Conservation (phyloP, 2,888 invertebrate genomes). For the Microdon myrmicae region DNA sequence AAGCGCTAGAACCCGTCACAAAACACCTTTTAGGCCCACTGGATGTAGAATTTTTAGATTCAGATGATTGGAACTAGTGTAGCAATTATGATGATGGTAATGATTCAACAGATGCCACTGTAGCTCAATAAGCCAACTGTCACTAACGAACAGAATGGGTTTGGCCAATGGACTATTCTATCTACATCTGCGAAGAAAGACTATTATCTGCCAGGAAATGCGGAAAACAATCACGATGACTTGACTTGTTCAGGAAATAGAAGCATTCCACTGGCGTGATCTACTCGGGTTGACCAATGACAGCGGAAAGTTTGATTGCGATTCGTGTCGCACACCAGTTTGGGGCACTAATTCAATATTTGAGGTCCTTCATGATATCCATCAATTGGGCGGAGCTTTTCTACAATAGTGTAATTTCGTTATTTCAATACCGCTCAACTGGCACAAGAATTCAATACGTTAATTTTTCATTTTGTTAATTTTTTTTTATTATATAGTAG, state of each 20-base stretch:
- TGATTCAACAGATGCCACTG: slow-evolving; percentile 81
- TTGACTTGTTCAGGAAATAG: slow-evolving; percentile 79
- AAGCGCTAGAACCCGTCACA: slow-evolving; percentile 81
- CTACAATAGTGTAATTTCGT: too few relatives aligned
- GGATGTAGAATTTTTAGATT: slow-evolving; percentile 96
- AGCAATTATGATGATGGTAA: slow-evolving; percentile 94
- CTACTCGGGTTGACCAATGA: slow-evolving; percentile 95
- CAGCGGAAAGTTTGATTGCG: slow-evolving; percentile 82
- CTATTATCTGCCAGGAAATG: slow-evolving; percentile 79
- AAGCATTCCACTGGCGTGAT: slow-evolving; percentile 88
- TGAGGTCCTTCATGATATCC: slow-evolving; percentile 71
- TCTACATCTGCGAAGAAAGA: slow-evolving; percentile 90
- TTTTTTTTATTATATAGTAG: too few relatives aligned
- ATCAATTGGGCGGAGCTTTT: slow-evolving; percentile 59
- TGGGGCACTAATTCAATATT: slow-evolving; percentile 92
- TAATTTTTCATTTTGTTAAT: too few relatives aligned
- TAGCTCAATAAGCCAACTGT: slow-evolving; percentile 97
- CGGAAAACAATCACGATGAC: slow-evolving; percentile 70
- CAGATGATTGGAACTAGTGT: slow-evolving; percentile 94
- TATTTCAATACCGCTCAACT: too few relatives aligned
- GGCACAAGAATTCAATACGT: too few relatives aligned
- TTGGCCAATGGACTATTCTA: slow-evolving; percentile 94
- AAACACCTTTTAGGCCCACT: slow-evolving; percentile 87
- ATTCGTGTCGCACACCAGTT: slow-evolving; percentile 94
- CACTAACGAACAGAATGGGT: slow-evolving; percentile 99